Evolutionary conservation across 2,888 invertebrate species (phyloP), one percentile per base, ranked within the genome.

Genomic region (Sphecodes monilicornis): DNA sequence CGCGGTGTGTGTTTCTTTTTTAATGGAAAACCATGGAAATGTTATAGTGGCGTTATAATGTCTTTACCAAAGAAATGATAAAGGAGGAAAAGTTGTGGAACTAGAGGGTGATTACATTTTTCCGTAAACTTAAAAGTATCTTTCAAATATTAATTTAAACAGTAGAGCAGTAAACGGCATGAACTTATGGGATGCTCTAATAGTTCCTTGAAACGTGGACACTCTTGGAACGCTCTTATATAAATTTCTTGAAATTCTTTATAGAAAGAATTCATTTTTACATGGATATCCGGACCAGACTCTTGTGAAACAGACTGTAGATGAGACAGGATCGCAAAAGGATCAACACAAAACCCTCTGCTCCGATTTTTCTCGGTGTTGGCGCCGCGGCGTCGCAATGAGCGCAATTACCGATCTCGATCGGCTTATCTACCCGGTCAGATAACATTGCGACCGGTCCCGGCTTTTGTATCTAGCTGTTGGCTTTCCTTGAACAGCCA

Each of bases 391-490:
- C 18, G 29, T 13, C 29, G 16, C 69, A 60, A 80, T 29, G 22
- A 50, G 26, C 43, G 73, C 80, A 85, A 88, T 89, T 89, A 86
- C 60, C 50, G 22, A 83, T 87, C 36, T 16, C 69, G 83, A 84
- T 80, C 73, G 46, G 43, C 76, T 86, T 89, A 89, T 84, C 86
- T 84, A 43, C 43, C 60, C 36, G 22, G 3, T 50, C 50, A 81
- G 88, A 82, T 88, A 88, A 72, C 66, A 73, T 69, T 46, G 80
- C 71, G 64, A 3, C 29, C 64, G 13, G 43, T 36, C 46, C 39
- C 43, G 50, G 41, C 69, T 70, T 80, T 85, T 68, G 36, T 77
- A 84, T 80, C 76, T 79, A 73, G 70, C 75, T 18, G 72, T 64
- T 64, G 22, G 39, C 70, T 78, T 82, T 79, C 73, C 80, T 57